Base-by-base conservation (phyloP, 1,140 invertebrate genomes). In the Luehdorfia chinensis region DNA sequence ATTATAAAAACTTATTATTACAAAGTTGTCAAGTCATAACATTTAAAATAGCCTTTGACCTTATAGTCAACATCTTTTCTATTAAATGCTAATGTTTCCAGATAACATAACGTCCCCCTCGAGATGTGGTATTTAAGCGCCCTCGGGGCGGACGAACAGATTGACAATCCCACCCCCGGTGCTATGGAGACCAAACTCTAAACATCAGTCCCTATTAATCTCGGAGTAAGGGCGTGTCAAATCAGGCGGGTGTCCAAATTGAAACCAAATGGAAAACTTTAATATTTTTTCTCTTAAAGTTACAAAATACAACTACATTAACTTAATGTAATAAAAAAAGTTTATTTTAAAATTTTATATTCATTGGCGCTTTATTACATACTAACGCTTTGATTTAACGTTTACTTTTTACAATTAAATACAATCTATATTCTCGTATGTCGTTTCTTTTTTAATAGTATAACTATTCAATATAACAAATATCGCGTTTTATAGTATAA, bases 171-270 rank as follows among this genome's bases (percentile, higher is more conserved):
- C 57, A 68, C 56, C 59, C 68, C 36, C 55, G 66, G 56, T 68
- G 65, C 70, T 63, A 84, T 84, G 75, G 62, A 68, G 68, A 84
- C 79, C 58, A 49, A 50, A 55, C 63, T 66, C 76, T 74, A 80
- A 84, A 84, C 79, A 84, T 59, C 46, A 48, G 46, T 61, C 66
- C 66, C 76, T 79, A 84, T 80, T 80, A 84, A 84, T 80, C 79
- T 77, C 71, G 47, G 60, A 47, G 66, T 59, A 56, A 71, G 75
- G 79, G 76, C 72, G 76, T 75, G 68, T 64, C 67, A 62, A 69
- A 69, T 52, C 28, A 8, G 45, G 37, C 41, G 51, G 51, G 61
- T 65, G 31, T 36, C 44, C 50, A 60, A 39, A 58, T 33, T 36
- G 53, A 28, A 16, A 11, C 39, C 6, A 28, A 28, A 28, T 2